A percentile compares a stretch with the other conserved stretches of the same genome.
Evolutionary conservation across 2,888 invertebrate species (phyloP).

Genomic region (Aplocera efformata): DNA sequence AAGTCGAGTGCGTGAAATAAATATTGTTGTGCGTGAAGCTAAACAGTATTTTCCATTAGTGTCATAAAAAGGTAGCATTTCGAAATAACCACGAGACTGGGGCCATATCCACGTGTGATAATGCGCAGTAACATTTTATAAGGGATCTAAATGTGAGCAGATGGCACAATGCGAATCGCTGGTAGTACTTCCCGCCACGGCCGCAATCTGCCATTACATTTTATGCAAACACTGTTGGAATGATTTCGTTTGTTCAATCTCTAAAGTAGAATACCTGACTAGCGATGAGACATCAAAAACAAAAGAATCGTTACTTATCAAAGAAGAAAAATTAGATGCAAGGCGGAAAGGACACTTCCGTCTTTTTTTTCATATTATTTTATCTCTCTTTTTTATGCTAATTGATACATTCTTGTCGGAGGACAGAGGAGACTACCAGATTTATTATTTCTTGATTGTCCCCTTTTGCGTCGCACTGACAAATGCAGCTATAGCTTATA

Average conservation of each 20-base stretch:
- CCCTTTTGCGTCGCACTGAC: no score
- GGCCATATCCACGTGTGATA: conserved; percentile 72
- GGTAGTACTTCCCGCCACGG: conserved; percentile 61
- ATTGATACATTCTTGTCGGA: no score
- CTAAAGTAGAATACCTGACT: conserved; percentile 39
- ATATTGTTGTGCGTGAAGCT: conserved; percentile 50
- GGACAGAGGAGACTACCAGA: no score
- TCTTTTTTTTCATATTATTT: no score
- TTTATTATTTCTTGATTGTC: no score
- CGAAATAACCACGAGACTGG: conserved; percentile 65
- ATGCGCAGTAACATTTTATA: conserved; percentile 78
- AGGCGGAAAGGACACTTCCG: no score
- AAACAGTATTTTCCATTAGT: conserved; percentile 74
- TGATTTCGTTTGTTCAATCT: conserved; percentile 62
- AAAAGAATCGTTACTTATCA: background rate
- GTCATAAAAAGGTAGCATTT: conserved; percentile 72
- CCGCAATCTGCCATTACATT: conserved; percentile 76
- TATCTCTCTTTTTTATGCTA: no score
- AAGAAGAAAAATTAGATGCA: no score
- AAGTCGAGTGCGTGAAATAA: conserved; percentile 48
- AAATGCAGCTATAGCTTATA: no score
- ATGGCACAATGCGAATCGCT: conserved; percentile 73
- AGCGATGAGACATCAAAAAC: background rate
- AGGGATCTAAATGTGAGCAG: conserved; percentile 77
- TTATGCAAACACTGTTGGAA: conserved; percentile 70